Evolutionary conservation across 2,797 vertebrate species (phyloP).

Genomic region (Streptopelia turtur): DNA sequence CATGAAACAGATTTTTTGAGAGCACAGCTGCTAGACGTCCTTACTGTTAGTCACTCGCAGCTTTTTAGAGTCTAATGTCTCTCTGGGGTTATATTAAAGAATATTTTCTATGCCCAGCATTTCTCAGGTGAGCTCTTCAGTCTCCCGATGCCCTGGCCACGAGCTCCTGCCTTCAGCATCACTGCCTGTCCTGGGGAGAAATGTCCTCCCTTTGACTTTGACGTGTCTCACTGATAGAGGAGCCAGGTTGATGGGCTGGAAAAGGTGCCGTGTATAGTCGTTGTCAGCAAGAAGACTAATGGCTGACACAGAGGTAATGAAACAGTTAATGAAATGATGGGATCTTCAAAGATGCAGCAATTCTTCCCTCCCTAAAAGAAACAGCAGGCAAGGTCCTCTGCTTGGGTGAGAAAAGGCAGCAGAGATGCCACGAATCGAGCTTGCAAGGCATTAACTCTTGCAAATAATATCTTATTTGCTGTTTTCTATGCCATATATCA

Average conservation of each 20-base stretch:
- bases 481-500: neutral
- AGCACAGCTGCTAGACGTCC: neutral
- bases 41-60: neutral
- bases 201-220: neutral
- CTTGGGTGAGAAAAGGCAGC: neutral
- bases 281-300: neutral
- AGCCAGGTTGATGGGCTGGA: neutral
- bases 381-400: neutral
- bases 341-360: neutral
- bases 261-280: fast-evolving
- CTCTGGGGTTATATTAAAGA: neutral
- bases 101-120: neutral
- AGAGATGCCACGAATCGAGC: neutral
- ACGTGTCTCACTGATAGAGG: neutral
- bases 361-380: neutral
- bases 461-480: too few relatives aligned
- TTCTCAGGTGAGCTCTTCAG: neutral
- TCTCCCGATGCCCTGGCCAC: fast-evolving
- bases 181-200: neutral
- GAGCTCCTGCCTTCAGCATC: neutral
- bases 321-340: neutral
- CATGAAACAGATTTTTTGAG: neutral
- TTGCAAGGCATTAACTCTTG: neutral
- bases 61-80: neutral
- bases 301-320: neutral